These are phyloP conservation scores for Chrysochloris asiatica DNA, from an alignment of 2,113 vertebrate genomes.

Conservation along the genomic window DNA sequence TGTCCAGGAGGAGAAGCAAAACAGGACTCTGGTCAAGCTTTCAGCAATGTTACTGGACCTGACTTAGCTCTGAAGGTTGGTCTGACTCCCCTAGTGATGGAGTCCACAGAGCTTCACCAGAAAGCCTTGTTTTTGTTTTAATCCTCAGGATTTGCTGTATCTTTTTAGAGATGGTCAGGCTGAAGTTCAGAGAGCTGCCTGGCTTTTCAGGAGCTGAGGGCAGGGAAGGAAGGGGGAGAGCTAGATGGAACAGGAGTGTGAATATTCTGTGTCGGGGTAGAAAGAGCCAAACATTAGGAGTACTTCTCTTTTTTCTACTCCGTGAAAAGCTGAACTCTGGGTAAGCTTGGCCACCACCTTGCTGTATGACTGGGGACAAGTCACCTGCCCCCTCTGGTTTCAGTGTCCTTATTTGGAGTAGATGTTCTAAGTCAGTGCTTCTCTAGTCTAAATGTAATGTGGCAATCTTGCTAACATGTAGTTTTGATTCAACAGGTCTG, in stretches of 20 bases:
- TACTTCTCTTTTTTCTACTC: background rate
- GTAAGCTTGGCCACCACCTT: background rate
- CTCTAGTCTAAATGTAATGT: no score
- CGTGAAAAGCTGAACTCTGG: background rate
- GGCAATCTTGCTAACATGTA: background rate
- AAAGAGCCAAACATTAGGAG: background rate
- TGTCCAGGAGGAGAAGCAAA: background rate
- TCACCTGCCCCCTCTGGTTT: background rate
- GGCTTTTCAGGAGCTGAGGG: no score
- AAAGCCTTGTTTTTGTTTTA: background rate
- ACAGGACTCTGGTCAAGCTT: background rate
- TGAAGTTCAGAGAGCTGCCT: no score
- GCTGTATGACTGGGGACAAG: background rate
- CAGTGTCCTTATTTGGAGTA: background rate
- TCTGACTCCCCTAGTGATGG: no score
- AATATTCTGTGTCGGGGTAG: rapidly evolving
- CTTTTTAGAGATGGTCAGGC: background rate
- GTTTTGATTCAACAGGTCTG: background rate
- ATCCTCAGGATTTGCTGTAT: no score
- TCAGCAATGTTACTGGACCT: rapidly evolving
- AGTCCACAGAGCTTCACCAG: background rate
- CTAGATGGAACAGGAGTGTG: background rate
- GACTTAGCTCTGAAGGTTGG: background rate
- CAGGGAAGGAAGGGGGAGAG: background rate
- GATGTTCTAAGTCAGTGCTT: background rate